phyloP scores from a whole-genome alignment of 2,888 invertebrate species.

The Eupithecia centaureata region DNA sequence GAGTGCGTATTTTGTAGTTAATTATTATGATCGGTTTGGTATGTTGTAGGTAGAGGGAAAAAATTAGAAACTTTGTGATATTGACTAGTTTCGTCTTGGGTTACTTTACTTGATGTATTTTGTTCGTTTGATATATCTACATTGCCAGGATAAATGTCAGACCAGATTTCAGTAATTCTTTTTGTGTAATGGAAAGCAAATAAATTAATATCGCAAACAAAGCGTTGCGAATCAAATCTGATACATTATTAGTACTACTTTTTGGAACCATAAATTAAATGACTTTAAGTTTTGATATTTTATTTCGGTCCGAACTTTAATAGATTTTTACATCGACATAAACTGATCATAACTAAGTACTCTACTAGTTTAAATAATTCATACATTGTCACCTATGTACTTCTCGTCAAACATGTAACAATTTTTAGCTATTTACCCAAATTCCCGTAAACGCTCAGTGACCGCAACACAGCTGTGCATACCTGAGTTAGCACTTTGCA shows the following conservation, averaged over 20 bases:
- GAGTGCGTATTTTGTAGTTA: slow-evolving; percentile 60
- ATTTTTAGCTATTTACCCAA: slow-evolving; percentile 36
- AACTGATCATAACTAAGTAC: not conserved
- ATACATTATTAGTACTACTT: no score
- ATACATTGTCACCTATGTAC: no score
- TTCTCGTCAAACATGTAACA: not conserved
- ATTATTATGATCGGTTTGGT: slow-evolving; percentile 66
- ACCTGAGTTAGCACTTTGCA: slow-evolving; percentile 31
- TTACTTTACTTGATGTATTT: no score
- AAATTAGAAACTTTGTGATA: slow-evolving; percentile 41
- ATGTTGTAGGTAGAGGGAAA: slow-evolving; percentile 46
- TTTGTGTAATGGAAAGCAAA: no score
- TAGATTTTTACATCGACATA: not conserved
- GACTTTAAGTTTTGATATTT: no score
- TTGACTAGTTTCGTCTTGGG: slow-evolving; percentile 13
- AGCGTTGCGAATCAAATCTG: no score
- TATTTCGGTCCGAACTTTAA: no score
- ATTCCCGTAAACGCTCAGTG: slow-evolving; percentile 35
- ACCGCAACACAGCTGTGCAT: slow-evolving; percentile 47
- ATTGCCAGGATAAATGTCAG: no score
- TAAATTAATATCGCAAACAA: no score
- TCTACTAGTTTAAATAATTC: not conserved
- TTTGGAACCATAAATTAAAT: no score
- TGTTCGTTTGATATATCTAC: no score
- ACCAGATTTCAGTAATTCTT: no score